phyloP scores from a whole-genome alignment of 2,888 invertebrate genomes.

The Choristoneura rosaceana region DNA sequence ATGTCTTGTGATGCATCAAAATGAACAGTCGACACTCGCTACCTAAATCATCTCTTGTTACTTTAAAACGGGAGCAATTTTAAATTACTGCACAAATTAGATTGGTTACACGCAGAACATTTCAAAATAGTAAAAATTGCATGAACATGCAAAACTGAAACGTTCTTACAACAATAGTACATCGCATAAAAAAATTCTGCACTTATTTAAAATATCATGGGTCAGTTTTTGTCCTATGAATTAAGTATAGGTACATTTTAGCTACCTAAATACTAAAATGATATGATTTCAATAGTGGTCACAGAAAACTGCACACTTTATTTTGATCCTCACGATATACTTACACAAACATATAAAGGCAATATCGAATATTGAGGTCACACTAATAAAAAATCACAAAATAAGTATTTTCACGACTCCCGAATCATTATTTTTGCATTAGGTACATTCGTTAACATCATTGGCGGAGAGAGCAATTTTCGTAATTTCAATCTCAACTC shows the following conservation, averaged over 20 bases:
- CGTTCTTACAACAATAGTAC: too few species aligned
- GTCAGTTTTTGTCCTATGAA: not conserved
- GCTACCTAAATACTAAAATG: slow-evolving; percentile 13
- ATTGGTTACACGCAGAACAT: too few species aligned
- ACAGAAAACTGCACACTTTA: slow-evolving; percentile 17
- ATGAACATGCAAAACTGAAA: too few species aligned
- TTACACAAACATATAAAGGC: slow-evolving; percentile 23
- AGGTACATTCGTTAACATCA: not conserved
- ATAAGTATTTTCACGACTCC: not conserved
- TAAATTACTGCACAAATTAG: too few species aligned
- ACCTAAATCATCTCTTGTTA: not conserved
- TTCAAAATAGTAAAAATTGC: too few species aligned
- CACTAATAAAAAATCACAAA: slow-evolving; percentile 26
- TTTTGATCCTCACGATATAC: not conserved
- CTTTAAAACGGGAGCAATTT: too few species aligned
- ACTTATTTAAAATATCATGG: not conserved
- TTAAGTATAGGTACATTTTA: slow-evolving; percentile 8
- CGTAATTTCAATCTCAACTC: not conserved
- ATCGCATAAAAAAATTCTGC: too few species aligned
- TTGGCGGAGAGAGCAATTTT: not conserved
- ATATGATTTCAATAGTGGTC: slow-evolving; percentile 12
- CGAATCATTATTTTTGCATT: too few species aligned
- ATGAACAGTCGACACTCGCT: not conserved
- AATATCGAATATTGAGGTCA: slow-evolving; percentile 21
- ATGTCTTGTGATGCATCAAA: slow-evolving; percentile 2